Evolutionary conservation across 2,888 invertebrate genomes (phyloP).

Genomic region (Acanthoscelides obtectus): DNA sequence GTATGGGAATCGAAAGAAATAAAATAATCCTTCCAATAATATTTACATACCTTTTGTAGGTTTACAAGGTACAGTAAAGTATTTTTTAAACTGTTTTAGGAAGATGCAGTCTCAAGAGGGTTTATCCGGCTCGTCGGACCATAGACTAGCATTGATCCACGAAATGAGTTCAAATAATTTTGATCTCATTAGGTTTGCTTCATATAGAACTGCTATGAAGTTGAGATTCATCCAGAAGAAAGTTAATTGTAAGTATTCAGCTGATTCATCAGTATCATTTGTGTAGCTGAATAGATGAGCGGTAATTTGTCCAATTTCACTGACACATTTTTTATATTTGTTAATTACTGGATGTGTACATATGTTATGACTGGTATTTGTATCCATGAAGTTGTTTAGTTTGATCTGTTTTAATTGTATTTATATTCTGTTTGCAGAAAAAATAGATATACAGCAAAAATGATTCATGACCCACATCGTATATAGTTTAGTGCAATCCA

Average conservation of each 20-base stretch:
- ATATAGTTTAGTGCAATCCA: no score
- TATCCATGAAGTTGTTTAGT: no score
- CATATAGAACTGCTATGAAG: constrained; percentile 96
- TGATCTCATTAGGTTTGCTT: constrained; percentile 94
- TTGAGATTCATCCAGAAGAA: constrained; percentile 96
- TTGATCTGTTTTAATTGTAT: no score
- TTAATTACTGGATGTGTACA: no score
- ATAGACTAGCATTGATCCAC: constrained; percentile 72
- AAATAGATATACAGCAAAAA: no score
- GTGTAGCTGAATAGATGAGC: not conserved
- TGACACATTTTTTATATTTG: no score
- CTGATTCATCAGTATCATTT: not conserved
- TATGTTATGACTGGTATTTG: no score
- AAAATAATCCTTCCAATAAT: not conserved
- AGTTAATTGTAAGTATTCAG: constrained; percentile 77
- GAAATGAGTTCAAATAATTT: constrained; percentile 89
- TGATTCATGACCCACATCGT: no score
- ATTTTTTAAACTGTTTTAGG: no score
- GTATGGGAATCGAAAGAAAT: not conserved
- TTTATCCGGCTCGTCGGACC: constrained; percentile 51
- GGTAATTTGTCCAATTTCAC: not conserved
- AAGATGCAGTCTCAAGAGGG: constrained; percentile 39
- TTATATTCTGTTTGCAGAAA: no score
- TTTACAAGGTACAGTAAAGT: no score
- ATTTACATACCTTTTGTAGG: not conserved